These are phyloP conservation scores for Aleadryas rufinucha DNA, from an alignment of 2,113 vertebrate genomes.

Conservation along the genomic window DNA sequence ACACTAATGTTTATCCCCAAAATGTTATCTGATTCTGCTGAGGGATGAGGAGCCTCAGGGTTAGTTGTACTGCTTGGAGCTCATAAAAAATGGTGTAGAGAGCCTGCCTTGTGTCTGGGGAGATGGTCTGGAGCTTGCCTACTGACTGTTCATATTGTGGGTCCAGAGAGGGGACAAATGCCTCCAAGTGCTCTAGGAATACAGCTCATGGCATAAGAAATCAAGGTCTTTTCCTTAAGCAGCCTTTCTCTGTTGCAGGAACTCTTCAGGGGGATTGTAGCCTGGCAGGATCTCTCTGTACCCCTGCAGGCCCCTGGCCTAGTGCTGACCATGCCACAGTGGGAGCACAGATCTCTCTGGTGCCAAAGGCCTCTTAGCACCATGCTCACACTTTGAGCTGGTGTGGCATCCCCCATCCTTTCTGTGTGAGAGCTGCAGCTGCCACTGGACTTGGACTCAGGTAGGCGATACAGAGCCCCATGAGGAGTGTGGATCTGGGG, in stretches of 20 bases:
- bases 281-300: neutral
- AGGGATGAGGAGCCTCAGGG: neutral
- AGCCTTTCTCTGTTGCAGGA: neutral
- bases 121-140: neutral
- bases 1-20: neutral
- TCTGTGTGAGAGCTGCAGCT: neutral
- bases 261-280: neutral
- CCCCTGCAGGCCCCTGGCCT: neutral
- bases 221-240: neutral
- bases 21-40: neutral
- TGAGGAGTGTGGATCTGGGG: constrained; percentile 3
- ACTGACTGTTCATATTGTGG: neutral
- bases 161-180: neutral
- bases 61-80: accelerated
- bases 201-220: neutral
- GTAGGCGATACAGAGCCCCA: neutral
- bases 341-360: neutral
- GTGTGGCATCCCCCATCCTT: neutral
- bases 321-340: neutral
- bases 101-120: neutral
- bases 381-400: accelerated
- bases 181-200: neutral
- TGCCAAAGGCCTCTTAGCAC: neutral
- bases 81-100: neutral
- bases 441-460: neutral